Base-by-base conservation (phyloP, 1,140 invertebrate genomes). In the Glossosoma conforme region DNA sequence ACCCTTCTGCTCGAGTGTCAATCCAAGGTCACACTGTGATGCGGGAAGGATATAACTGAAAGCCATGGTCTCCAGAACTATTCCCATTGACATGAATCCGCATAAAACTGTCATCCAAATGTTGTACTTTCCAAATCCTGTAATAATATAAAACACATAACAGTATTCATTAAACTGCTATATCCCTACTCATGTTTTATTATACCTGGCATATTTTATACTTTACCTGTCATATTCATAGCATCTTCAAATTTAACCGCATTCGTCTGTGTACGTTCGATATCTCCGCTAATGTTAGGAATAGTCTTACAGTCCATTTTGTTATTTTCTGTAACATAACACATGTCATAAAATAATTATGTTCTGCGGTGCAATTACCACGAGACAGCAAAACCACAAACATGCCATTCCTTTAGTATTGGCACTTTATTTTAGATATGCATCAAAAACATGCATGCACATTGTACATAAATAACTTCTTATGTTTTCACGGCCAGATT, bases 21-120 rank as follows among this genome's bases (percentile, higher is more conserved):
- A 60, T 36, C 59, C 38, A 15, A 74, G 65, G 50, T 74, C 72
- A 42, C 71, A 74, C 48, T 71, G 64, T 2, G 69, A 63, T 5
- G 65, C 63, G 15, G 67, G 66, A 1, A 66, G 62, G 13, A 70
- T 63, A 13, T 37, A 54, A 38, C 43, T 48, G 6, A 54, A 28
- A 2, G 44, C 46, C 10, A 51, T 28, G 19, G 50, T 54, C 17
- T 57, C 50, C n/a, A 57, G 25, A 1, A 57, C 22, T 2, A 64
- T 65, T 1, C 60, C 65, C 62, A 67, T 65, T 8, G 62, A 61
- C 58, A 69, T 67, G 9, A 65, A 63, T 44, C 67, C 65, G 43
- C 64, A 65, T 17, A 69, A 62, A 10, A 67, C 59, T 60, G 63
- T 61, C 62, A 69, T 67, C 5, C 19, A 5, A n/a, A 48, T 8